Percentiles rank a stretch among this genome's conserved stretches.
These are phyloP conservation scores for Tragelaphus oryx DNA, from an alignment of 2,797 vertebrate species.

Conservation along the genomic window DNA sequence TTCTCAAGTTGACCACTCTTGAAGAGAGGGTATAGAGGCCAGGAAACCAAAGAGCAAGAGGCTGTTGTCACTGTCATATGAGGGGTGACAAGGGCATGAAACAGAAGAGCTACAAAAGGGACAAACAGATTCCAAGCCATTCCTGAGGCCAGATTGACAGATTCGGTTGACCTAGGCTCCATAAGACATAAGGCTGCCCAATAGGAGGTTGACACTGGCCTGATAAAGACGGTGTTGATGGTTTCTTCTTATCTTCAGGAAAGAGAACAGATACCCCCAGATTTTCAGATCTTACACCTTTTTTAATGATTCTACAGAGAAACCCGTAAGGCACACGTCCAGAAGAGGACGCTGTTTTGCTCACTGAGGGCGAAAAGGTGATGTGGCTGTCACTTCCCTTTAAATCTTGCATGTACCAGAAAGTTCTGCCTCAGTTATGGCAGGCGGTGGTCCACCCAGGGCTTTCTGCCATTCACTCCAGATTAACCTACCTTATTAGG, in stretches of 20 bases:
- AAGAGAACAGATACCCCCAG: not conserved
- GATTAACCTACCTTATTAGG: too few relatives aligned
- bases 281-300: not conserved
- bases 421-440: not conserved
- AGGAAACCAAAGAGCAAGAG: not conserved
- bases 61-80: not conserved
- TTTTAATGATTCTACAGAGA: not conserved
- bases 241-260: not conserved
- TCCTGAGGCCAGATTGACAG: not conserved
- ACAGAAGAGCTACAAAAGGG: not conserved
- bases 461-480: not conserved
- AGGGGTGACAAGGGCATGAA: not conserved
- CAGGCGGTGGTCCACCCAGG: not conserved
- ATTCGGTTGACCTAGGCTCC: not conserved
- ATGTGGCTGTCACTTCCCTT: not conserved
- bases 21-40: not conserved
- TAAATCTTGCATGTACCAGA: not conserved
- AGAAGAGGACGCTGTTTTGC: not conserved
- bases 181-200: not conserved
- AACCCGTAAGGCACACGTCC: not conserved
- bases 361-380: not conserved
- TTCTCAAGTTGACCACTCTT: not conserved
- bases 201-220: not conserved
- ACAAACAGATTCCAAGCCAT: not conserved
- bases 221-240: accelerated